Base-by-base conservation (phyloP, 1,140 invertebrate species). In the Acromyrmex charruanus region DNA sequence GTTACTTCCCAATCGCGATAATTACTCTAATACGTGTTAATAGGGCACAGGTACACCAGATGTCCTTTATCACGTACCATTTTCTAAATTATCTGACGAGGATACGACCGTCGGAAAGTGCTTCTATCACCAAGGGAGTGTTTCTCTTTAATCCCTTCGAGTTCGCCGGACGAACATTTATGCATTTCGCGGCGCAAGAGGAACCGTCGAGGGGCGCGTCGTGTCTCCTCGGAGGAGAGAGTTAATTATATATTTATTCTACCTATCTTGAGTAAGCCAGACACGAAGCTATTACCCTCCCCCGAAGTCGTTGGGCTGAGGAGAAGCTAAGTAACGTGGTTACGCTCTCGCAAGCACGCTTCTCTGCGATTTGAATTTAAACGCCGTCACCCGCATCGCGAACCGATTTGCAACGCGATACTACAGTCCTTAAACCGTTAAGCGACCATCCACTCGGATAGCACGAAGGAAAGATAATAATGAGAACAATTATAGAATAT, bases 241-340 rank as follows among this genome's bases (percentile, higher is more conserved):
- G 55, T 84, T 84, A 84, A 84, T 84, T 84, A 84, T 75, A 84
- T 75, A 75, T 84, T 84, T 84, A 69, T 63, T 84, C 69, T 84
- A 59, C 55, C 25, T 84, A 84, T 84, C 80, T 75, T 35, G 80
- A 39, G 39, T 44, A 35, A 74, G 55, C 68, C 80, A 84, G 58
- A 61, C 80, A 21, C 69, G 58, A 51, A 55, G 69, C 69, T 74
- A 74, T 82, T 82, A 82, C 7, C 18, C 61, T 35, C 7, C 39
- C 12, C 39, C 12, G 2, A 49, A 61, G 18, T 59, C 55, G 12
- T 75, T 25, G 53, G 9, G 55, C 69, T 74, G 35, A 21, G 18
- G 9, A 82, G 55, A 16, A 51, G 69, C n/a, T 75, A 69, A 82
- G 66, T 55, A 49, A 44, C 6, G 68, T 44, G 80, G 55, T 84